Evolutionary conservation across 1,140 invertebrate genomes (phyloP).

Genomic region (Drosophila takahashii): DNA sequence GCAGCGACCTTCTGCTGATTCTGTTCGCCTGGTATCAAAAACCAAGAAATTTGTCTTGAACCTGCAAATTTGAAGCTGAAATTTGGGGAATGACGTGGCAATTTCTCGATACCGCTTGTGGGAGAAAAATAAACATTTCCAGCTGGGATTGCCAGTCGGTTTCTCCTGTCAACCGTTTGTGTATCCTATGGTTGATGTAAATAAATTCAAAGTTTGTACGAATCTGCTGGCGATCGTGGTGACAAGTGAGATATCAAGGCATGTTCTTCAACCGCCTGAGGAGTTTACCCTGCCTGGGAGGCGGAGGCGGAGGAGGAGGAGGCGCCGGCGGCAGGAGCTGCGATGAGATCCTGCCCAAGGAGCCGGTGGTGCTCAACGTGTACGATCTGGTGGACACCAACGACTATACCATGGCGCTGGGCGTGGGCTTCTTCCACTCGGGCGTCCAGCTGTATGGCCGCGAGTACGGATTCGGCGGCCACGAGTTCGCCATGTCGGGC

Average conservation of each 20-base stretch:
- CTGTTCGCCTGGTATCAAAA: too few relatives aligned
- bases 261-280: slow-evolving; percentile 30
- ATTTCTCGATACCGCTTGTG: too few relatives aligned
- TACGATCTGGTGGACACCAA: slow-evolving; percentile 86
- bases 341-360: slow-evolving; percentile 31
- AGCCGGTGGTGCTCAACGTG: slow-evolving; percentile 62
- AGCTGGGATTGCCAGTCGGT: too few relatives aligned
- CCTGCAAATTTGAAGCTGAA: too few relatives aligned
- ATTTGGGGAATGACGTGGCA: too few relatives aligned
- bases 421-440: slow-evolving; percentile 98
- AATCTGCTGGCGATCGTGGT: not conserved
- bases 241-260: not conserved
- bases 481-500: slow-evolving; percentile 93
- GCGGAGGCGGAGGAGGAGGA: not conserved
- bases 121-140: too few relatives aligned
- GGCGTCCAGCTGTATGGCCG: slow-evolving; percentile 97
- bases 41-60: too few relatives aligned
- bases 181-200: not conserved
- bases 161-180: not conserved
- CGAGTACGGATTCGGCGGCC: slow-evolving; percentile 98
- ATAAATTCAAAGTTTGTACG: not conserved
- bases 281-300: slow-evolving; percentile 28
- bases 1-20: too few relatives aligned
- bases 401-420: slow-evolving; percentile 96
- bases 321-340: not conserved